Percentiles rank a stretch among this genome's conserved stretches.
Conservation (phyloP, 1,140 invertebrate species). For the Bombus affinis region DNA sequence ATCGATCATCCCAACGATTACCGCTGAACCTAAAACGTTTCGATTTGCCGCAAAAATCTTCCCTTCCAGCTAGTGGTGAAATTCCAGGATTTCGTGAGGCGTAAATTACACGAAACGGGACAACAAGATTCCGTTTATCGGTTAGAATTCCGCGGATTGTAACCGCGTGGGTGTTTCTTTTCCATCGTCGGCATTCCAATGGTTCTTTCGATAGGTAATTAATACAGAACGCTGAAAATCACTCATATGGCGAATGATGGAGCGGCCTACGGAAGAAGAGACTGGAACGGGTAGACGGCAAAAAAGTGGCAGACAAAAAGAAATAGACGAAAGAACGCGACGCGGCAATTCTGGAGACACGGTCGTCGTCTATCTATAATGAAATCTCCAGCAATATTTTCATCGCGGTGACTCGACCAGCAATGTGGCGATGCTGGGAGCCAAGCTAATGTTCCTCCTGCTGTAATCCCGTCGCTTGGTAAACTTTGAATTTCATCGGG, state of each 20-base stretch:
- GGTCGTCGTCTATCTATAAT: conserved; percentile 69
- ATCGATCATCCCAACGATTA: conserved; percentile 7
- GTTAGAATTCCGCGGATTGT: not conserved
- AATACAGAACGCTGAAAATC: conserved; percentile 38
- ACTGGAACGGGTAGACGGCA: not conserved
- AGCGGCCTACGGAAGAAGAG: not conserved
- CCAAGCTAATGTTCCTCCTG: conserved; percentile 38
- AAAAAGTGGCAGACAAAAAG: conserved; percentile 12
- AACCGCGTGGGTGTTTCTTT: not conserved
- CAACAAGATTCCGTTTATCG: conserved; percentile 38
- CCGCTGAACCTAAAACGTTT: not conserved
- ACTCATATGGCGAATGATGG: not conserved
- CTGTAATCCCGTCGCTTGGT: conserved; percentile 30
- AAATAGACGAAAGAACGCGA: conserved; percentile 27
- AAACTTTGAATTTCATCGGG: conserved; percentile 29
- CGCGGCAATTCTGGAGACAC: conserved; percentile 37
- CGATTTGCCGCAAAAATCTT: not conserved
- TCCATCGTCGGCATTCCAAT: not conserved
- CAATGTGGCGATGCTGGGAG: not conserved
- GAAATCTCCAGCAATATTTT: conserved; percentile 73
- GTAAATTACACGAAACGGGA: conserved; percentile 30
- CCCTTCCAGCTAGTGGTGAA: not conserved
- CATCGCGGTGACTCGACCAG: conserved; percentile 56
- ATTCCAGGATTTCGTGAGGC: not conserved
- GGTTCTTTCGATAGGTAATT: conserved; percentile 33